phyloP scores from a whole-genome alignment of 2,888 invertebrate species.

The Hoplodrina ambigua region DNA sequence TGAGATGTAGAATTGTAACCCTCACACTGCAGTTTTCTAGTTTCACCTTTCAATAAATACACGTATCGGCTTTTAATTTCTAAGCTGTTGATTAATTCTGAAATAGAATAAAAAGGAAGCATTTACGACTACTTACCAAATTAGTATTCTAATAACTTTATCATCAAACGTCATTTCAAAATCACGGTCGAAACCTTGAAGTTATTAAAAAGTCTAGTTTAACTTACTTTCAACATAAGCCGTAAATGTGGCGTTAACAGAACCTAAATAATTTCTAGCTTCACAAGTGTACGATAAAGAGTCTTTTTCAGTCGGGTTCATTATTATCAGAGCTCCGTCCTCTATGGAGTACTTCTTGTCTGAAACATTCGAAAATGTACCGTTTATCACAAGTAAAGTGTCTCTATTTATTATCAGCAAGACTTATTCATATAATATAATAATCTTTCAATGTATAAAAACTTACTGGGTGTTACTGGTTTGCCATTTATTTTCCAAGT shows the following conservation, averaged over 20 bases:
- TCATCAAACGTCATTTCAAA: too few species aligned
- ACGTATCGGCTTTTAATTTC: conserved; percentile 6
- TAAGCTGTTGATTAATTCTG: too few species aligned
- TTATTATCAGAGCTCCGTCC: conserved; percentile 41
- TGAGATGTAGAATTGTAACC: conserved; percentile 29
- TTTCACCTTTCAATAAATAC: conserved; percentile 27
- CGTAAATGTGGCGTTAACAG: conserved; percentile 10
- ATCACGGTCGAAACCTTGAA: too few species aligned
- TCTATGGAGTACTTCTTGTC: conserved; percentile 40
- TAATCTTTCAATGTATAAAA: too few species aligned
- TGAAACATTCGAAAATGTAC: conserved; percentile 22
- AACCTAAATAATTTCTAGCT: conserved; percentile 46
- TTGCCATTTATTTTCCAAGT: conserved; percentile 37
- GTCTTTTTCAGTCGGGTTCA: conserved; percentile 31
- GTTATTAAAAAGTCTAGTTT: too few species aligned
- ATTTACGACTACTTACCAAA: too few species aligned
- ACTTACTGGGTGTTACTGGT: conserved; percentile 41
- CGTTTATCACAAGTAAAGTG: background rate
- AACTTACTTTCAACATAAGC: conserved; percentile 40
- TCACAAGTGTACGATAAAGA: conserved; percentile 36
- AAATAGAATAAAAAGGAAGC: background rate
- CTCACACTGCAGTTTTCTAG: conserved; percentile 39
- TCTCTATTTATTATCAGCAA: too few species aligned
- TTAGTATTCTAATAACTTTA: too few species aligned
- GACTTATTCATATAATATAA: too few species aligned